phyloP scores from a whole-genome alignment of 2,113 vertebrate genomes.

The Myocastor coypus region DNA sequence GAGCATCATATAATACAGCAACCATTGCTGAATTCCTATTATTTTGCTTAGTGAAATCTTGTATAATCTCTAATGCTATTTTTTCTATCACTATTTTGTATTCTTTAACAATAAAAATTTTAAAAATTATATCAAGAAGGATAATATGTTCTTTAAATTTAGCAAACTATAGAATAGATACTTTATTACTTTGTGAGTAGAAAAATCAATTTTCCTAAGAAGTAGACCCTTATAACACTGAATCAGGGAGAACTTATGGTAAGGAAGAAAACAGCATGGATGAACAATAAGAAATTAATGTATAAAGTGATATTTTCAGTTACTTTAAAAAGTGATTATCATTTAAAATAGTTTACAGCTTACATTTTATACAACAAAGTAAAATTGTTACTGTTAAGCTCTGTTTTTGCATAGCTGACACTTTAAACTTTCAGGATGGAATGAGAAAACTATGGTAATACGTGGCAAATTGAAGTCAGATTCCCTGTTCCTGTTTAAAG shows the following conservation, averaged over 20 bases:
- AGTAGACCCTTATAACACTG: neutral
- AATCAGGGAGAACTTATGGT: conserved; percentile 17
- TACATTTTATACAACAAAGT: conserved; percentile 15
- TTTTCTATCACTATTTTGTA: too few species aligned
- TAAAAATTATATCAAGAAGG: neutral
- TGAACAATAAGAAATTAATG: neutral
- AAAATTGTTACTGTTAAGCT: conserved; percentile 42
- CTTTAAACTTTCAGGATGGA: conserved; percentile 59
- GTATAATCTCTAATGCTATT: too few species aligned
- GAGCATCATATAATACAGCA: neutral
- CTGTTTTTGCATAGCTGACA: conserved; percentile 16
- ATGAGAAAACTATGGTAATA: conserved; percentile 53
- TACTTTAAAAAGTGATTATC: neutral
- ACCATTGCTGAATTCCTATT: too few species aligned
- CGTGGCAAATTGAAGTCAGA: conserved; percentile 67
- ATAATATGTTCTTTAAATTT: conserved; percentile 29
- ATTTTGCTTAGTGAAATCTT: too few species aligned
- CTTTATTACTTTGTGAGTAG: neutral
- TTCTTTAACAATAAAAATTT: too few species aligned
- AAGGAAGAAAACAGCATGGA: conserved; percentile 34
- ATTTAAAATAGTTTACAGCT: neutral
- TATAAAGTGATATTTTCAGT: conserved; percentile 21
- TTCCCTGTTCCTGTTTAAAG: conserved; percentile 61
- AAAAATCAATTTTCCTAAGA: conserved; percentile 32
- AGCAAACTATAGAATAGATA: neutral